phyloP scores from a whole-genome alignment of 2,113 vertebrate genomes.

The Malurus cyaneus region DNA sequence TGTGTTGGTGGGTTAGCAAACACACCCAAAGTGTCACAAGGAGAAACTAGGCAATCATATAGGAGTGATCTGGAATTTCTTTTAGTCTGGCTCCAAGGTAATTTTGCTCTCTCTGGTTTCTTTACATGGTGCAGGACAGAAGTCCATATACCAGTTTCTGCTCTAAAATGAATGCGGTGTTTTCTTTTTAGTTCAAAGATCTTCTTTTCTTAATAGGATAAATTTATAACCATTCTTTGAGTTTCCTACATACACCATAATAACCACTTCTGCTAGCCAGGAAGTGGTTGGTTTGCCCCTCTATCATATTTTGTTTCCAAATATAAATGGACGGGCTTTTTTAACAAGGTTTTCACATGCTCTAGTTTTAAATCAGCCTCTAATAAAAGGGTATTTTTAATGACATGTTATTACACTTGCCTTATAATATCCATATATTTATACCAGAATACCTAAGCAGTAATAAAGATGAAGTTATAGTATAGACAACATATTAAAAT shows the following conservation, averaged over 20 bases:
- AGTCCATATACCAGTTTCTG: neutral
- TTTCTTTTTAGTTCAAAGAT: neutral
- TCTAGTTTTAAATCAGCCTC: neutral
- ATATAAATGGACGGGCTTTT: fast-evolving
- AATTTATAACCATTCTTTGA: neutral
- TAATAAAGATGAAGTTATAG: neutral
- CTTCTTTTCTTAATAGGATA: neutral
- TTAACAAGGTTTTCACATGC: neutral
- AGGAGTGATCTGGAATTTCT: neutral
- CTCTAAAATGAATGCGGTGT: neutral
- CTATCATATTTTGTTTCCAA: neutral
- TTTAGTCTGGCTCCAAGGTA: neutral
- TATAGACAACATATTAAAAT: neutral
- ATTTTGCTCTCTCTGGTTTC: neutral
- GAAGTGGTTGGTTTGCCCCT: neutral
- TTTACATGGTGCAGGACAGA: neutral
- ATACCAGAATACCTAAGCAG: neutral
- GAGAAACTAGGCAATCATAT: neutral
- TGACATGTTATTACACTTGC: neutral
- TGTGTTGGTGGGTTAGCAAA: neutral
- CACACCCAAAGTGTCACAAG: neutral
- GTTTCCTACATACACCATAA: neutral
- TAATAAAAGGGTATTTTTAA: neutral
- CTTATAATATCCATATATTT: neutral
- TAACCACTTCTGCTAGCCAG: neutral